Percentiles rank a stretch among this genome's conserved stretches.
phyloP scores from a whole-genome alignment of 2,113 vertebrate genomes.

The Geococcyx californianus region DNA sequence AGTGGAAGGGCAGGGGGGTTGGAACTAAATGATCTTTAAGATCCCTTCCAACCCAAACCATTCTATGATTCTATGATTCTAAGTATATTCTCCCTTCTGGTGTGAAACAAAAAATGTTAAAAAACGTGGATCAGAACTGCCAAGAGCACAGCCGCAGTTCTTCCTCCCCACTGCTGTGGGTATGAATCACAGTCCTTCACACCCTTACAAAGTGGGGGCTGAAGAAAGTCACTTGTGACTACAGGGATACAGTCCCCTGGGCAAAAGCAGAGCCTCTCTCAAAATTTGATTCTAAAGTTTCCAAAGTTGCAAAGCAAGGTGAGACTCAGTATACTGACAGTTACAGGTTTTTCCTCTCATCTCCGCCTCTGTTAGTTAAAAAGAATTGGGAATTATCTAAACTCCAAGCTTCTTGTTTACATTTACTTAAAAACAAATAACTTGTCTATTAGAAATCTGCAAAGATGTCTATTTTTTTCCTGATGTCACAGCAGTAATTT shows the following conservation, averaged over 20 bases:
- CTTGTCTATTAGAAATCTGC: slow-evolving; percentile 7
- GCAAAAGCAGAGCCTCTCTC: not conserved
- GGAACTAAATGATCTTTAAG: too few species aligned
- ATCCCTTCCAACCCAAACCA: too few species aligned
- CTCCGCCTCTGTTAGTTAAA: not conserved
- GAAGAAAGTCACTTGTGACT: not conserved
- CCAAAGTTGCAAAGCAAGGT: not conserved
- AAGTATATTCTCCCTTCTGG: not conserved
- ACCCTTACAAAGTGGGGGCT: not conserved
- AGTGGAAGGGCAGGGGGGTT: too few species aligned
- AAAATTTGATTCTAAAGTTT: not conserved
- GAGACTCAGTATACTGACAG: not conserved
- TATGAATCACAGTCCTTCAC: not conserved
- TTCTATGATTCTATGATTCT: too few species aligned
- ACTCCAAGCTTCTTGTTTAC: not conserved
- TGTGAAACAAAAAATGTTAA: not conserved
- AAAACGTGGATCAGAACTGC: not conserved
- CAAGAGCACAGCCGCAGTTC: not conserved
- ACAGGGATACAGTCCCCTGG: not conserved
- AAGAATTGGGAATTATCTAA: slow-evolving; percentile 14
- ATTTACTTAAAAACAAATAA: slow-evolving; percentile 34
- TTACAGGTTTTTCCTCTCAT: not conserved
- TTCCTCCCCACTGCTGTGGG: not conserved
- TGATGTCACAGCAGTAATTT: slow-evolving; percentile 17
- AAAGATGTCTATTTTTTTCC: not conserved